Evolutionary conservation across 2,888 invertebrate genomes (phyloP), one percentile per base, ranked within the genome.

Genomic region (Ischnura elegans): DNA sequence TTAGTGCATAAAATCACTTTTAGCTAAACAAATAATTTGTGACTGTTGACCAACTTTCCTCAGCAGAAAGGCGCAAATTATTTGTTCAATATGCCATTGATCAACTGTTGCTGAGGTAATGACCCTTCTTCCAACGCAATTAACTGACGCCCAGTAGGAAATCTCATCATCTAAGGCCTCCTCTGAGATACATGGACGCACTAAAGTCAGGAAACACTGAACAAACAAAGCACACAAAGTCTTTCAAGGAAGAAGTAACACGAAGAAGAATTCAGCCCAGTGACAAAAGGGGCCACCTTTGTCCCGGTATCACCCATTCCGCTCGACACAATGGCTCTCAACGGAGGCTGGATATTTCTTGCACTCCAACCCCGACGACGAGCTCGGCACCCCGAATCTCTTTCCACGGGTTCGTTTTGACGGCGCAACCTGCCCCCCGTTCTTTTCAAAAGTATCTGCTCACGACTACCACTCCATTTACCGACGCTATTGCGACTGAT

Each of bases 401-500:
- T 25, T 61, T 25, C 76, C 76, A n/a, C 76, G 13, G 3, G 8
- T 36, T 76, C 10, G 76, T 76, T 29, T n/a, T 2, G 76, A 76
- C 36, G 1, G 76, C 36, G 36, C 76, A 76, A 29, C 5, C 66
- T 51, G 29, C 16, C 13, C n/a, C 76, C 36, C 36, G 76, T 16
- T 76, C 76, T 76, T n/a, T 36, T 29, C 76, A 76, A 6, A 76
- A 25, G 29, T 76, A 76, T 36, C 76, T 76, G 10, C 36, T 13
- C 29, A 76, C 76, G 8, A 36, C 76, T 36, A 76, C 29, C 76
- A 76, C 76, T 36, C 76, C 76, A 76, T 76, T 76, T 76, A 29
- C n/a, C 76, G 76, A 76, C 25, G 76, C 76, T 36, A 76, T 76
- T 76, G 76, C 25, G 36, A 76, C 76, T 76, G 76, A 76, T 76